These are phyloP conservation scores for Electrona antarctica DNA, from an alignment of 2,113 vertebrate genomes.

Conservation along the genomic window DNA sequence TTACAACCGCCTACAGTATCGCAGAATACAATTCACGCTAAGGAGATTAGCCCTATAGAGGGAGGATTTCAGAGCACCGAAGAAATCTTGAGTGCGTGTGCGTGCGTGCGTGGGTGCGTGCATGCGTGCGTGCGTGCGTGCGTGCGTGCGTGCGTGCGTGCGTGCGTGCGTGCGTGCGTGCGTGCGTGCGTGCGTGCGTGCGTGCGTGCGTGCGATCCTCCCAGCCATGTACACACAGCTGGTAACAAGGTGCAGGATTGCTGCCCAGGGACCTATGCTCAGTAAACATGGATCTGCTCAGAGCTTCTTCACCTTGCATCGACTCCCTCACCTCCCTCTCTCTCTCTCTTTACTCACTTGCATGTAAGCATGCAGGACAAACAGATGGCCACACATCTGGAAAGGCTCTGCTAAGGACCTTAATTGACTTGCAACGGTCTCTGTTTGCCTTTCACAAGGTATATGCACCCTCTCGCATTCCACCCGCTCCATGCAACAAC, in stretches of 20 bases:
- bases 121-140: constrained; percentile 4
- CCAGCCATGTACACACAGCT: constrained; percentile 71
- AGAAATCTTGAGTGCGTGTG: constrained; percentile 3
- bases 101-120: constrained; percentile 3
- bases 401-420: constrained; percentile 58
- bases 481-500: not conserved
- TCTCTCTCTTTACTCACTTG: not conserved
- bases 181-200: constrained; percentile 20
- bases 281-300: constrained; percentile 59
- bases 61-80: constrained; percentile 18
- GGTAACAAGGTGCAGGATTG: constrained; percentile 73
- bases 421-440: constrained; percentile 51
- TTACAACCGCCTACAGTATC: too few species aligned
- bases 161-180: not conserved
- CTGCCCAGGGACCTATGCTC: constrained; percentile 49
- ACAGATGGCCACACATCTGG: constrained; percentile 72
- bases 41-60: not conserved
- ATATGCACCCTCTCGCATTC: constrained; percentile 17
- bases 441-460: constrained; percentile 43
- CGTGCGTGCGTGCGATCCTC: constrained; percentile 17
- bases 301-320: constrained; percentile 41
- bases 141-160: constrained; percentile 15
- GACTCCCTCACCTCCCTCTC: not conserved
- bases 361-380: constrained; percentile 42
- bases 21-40: too few species aligned